phyloP scores from a whole-genome alignment of 2,888 invertebrate species.

The Sipha maydis region DNA sequence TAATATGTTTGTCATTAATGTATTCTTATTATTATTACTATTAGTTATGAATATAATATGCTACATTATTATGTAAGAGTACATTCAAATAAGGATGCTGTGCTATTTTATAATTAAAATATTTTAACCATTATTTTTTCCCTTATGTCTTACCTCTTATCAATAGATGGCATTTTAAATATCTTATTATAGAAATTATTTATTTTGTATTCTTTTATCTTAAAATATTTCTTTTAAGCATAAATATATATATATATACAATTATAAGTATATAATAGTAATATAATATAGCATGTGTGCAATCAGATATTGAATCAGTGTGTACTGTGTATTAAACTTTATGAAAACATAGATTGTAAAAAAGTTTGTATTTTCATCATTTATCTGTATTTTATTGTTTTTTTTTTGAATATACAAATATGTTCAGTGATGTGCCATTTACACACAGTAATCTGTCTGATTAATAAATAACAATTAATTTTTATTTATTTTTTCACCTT shows the following conservation, averaged over 20 bases:
- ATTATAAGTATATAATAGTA: not conserved
- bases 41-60: constrained; percentile 41
- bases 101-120: constrained; percentile 41
- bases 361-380: constrained; percentile 30
- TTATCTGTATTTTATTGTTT: constrained; percentile 58
- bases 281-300: constrained; percentile 31
- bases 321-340: constrained; percentile 49
- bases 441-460: constrained; percentile 33
- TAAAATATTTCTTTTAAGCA: no score
- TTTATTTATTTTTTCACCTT: constrained; percentile 34
- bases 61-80: constrained; percentile 26
- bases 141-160: constrained; percentile 40
- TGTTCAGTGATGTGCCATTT: constrained; percentile 55
- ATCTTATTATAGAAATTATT: constrained; percentile 15
- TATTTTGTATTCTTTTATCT: constrained; percentile 54
- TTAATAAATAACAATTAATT: not conserved
- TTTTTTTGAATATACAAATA: constrained; percentile 55
- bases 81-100: not conserved
- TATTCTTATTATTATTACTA: constrained; percentile 50
- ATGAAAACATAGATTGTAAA: constrained; percentile 43
- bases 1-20: constrained; percentile 56
- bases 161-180: constrained; percentile 34
- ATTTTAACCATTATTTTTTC: constrained; percentile 34
- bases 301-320: constrained; percentile 21
- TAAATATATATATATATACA: not conserved